A percentile compares a stretch with the other conserved stretches of the same genome.
phyloP scores from a whole-genome alignment of 2,888 invertebrate genomes.

The Bombylius discolor region DNA sequence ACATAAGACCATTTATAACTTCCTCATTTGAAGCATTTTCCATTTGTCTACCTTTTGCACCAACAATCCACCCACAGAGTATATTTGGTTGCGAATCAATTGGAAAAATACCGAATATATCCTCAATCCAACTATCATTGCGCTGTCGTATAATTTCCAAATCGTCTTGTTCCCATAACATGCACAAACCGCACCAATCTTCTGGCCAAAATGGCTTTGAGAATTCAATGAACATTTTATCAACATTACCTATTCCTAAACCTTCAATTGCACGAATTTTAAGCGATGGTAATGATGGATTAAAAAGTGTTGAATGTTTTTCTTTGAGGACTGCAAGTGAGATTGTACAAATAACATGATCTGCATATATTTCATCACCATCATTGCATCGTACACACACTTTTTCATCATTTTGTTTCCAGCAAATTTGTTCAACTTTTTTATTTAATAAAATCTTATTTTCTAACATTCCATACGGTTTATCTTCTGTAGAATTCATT shows the following conservation, averaged over 20 bases:
- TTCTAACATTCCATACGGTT: slow-evolving; percentile 24
- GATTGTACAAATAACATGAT: slow-evolving; percentile 47
- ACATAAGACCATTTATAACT: slow-evolving; percentile 27
- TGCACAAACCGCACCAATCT: slow-evolving; percentile 40
- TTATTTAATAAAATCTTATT: slow-evolving; percentile 27
- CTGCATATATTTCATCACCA: slow-evolving; percentile 38
- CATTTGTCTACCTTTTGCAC: slow-evolving; percentile 46
- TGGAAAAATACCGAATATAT: slow-evolving; percentile 53
- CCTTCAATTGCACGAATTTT: slow-evolving; percentile 42
- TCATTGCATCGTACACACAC: slow-evolving; percentile 29
- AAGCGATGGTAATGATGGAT: slow-evolving; percentile 37
- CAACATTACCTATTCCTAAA: slow-evolving; percentile 46
- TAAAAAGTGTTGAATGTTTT: slow-evolving; percentile 33
- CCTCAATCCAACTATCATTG: slow-evolving; percentile 45
- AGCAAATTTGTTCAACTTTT: slow-evolving; percentile 23
- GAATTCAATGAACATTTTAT: slow-evolving; percentile 51
- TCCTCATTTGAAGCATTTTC: slow-evolving; percentile 46
- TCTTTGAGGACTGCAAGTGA: slow-evolving; percentile 50
- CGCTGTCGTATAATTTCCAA: slow-evolving; percentile 26
- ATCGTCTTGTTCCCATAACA: slow-evolving; percentile 46
- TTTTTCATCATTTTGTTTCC: slow-evolving; percentile 22
- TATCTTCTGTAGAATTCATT: slow-evolving; percentile 28
- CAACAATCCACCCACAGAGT: slow-evolving; percentile 59
- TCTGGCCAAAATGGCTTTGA: slow-evolving; percentile 46
- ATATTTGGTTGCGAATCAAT: slow-evolving; percentile 48